Conservation (phyloP, 2,888 invertebrate species). For the Reticulitermes lucifugus region DNA sequence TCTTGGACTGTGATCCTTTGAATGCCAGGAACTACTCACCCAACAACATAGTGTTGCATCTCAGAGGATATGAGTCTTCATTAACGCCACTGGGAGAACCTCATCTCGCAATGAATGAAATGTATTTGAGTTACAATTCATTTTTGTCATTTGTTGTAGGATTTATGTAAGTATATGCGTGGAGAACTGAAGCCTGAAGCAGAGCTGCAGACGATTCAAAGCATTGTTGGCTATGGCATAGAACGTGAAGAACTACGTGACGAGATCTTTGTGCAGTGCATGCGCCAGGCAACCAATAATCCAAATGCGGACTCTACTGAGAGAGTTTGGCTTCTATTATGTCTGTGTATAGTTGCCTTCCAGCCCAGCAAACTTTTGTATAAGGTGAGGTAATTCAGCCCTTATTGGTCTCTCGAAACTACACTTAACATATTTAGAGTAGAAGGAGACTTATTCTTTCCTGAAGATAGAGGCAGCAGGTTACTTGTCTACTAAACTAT, state of each 20-base stretch:
- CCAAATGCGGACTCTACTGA: conserved; percentile 87
- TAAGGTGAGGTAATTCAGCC: conserved; percentile 64
- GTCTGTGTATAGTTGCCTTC: conserved; percentile 91
- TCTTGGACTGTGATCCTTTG: no score
- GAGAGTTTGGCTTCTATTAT: conserved; percentile 89
- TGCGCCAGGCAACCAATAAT: conserved; percentile 90
- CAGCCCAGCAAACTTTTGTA: conserved; percentile 87
- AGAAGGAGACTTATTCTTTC: no score
- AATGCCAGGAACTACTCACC: no score
- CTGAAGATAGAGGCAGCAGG: no score
- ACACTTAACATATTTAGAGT: no score
- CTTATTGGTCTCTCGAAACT: no score
- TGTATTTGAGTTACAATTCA: background rate
- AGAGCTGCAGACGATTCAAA: conserved; percentile 86
- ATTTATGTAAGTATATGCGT: conserved; percentile 88
- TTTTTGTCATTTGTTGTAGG: conserved; percentile 66
- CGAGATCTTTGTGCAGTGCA: conserved; percentile 90
- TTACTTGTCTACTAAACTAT: no score
- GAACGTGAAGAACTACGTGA: conserved; percentile 93
- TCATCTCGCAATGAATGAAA: background rate
- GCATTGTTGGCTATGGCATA: conserved; percentile 86
- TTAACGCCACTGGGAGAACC: no score
- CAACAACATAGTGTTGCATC: no score
- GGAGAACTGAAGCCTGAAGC: conserved; percentile 88
- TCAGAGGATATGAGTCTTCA: no score